Conservation (phyloP, 1,140 invertebrate species). For the Vanessa tameamea region DNA sequence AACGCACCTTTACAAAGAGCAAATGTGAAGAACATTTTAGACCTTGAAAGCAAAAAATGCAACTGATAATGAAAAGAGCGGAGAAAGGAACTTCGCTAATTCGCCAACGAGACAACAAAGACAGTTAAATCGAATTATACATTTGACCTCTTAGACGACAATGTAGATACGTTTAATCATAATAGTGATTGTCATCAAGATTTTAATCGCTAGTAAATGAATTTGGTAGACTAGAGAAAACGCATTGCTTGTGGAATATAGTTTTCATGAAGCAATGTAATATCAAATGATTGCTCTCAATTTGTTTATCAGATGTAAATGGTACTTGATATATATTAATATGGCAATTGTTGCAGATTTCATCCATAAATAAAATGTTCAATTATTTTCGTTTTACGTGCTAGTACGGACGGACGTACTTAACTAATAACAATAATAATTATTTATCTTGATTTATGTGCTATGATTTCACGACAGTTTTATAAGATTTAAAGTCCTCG, state of each 20-base stretch:
- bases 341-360: too few species aligned
- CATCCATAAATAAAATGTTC: too few species aligned
- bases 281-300: background rate
- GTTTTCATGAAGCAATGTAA: background rate
- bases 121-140: constrained; percentile 32
- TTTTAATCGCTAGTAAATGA: constrained; percentile 24
- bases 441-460: too few species aligned
- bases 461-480: too few species aligned
- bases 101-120: constrained; percentile 55
- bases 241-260: constrained; percentile 9
- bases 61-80: constrained; percentile 1
- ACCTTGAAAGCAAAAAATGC: background rate
- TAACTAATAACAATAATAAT: too few species aligned
- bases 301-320: too few species aligned
- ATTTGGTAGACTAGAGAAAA: constrained; percentile 14
- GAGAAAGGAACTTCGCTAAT: constrained; percentile 16
- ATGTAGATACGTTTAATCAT: constrained; percentile 24
- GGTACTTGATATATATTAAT: too few species aligned
- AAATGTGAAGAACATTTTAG: background rate
- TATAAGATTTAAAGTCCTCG: too few species aligned
- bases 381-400: too few species aligned
- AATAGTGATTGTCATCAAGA: constrained; percentile 33
- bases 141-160: constrained; percentile 32
- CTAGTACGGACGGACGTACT: too few species aligned
- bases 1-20: background rate